Evolutionary conservation across 2,888 invertebrate genomes (phyloP).

Genomic region (Trichogramma evanescens): DNA sequence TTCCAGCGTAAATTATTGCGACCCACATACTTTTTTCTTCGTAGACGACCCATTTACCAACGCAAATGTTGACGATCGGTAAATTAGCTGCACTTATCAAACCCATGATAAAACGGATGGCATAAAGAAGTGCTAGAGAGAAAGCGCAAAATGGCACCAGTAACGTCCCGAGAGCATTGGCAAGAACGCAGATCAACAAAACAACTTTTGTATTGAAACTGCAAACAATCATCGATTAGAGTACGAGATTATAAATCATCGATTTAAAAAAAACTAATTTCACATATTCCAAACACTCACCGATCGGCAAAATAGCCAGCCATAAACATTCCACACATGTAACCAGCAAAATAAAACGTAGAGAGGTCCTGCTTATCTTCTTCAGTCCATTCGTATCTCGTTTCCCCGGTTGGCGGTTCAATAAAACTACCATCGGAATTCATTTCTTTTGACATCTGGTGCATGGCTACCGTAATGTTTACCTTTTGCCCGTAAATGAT

Average conservation of each 20-base stretch:
- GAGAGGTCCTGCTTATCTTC: conserved; percentile 38
- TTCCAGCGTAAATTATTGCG: conserved; percentile 41
- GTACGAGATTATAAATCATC: neutral
- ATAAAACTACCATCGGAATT: neutral
- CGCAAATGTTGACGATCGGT: conserved; percentile 41
- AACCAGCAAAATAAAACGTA: conserved; percentile 43
- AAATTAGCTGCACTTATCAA: conserved; percentile 40
- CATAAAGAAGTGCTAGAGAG: conserved; percentile 26
- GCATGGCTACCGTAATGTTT: conserved; percentile 39
- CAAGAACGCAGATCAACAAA: conserved; percentile 34
- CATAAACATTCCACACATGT: conserved; percentile 42
- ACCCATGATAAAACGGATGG: conserved; percentile 37
- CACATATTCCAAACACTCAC: conserved; percentile 26
- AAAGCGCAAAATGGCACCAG: conserved; percentile 33
- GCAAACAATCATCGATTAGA: neutral
- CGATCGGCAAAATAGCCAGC: conserved; percentile 42
- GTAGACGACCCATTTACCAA: conserved; percentile 43
- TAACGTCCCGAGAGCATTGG: conserved; percentile 35
- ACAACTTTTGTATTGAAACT: conserved; percentile 43
- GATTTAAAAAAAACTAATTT: neutral
- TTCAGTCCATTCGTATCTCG: conserved; percentile 37
- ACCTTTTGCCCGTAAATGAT: conserved; percentile 43
- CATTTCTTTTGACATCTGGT: conserved; percentile 39
- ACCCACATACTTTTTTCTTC: conserved; percentile 43
- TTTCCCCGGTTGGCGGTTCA: conserved; percentile 32